Evolutionary conservation across 2,113 vertebrate species (phyloP), one percentile per base, ranked within the genome.

Genomic region (Nematolebias whitei): DNA sequence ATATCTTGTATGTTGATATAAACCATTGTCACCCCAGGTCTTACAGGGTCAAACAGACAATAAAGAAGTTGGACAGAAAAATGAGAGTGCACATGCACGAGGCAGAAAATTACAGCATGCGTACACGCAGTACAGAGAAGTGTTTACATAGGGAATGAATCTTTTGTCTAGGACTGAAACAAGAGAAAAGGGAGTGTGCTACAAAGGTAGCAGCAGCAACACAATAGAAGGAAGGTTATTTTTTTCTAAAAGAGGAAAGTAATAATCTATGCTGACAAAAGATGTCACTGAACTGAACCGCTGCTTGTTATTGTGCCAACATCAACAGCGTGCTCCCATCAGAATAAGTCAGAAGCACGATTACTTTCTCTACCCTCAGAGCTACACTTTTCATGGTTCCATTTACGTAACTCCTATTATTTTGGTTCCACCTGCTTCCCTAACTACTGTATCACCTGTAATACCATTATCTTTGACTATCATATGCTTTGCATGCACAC

Each of bases 161-260:
- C 22, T 35, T 60, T 49, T 63, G 49, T 44, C 4, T 38, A 38
- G 49, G 44, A 55, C 45, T 47, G 26, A 74, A 61, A 70, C 18
- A 43, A 29, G 6, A 59, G 26, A 73, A 45, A 48, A 12, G 12
- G 26, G 60, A 67, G 68, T 53, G 68, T 67, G 49, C 48, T 60
- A 35, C 50, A 59, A 35, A 68, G 62, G 47, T 63, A 69, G 51
- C 57, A 72, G 49, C 24, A 49, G 49, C 24, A 49, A 50, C 63
- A 82, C 74, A 88, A 86, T 40, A 47, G 55, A 66, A 68, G 74
- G 79, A 82, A 83, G 71, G 76, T 56, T 68, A 65, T 81, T 63
- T 43, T 68, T 62, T 81, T 80, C 68, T 52, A 78, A 24, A 32
- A 64, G 29, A 20, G 63, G 22, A 81, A 69, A 85, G 57, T 71